A percentile compares a stretch with the other conserved stretches of the same genome.
These are phyloP conservation scores for Leucopsar rothschildi DNA, from an alignment of 2,113 vertebrate species.

Conservation along the genomic window DNA sequence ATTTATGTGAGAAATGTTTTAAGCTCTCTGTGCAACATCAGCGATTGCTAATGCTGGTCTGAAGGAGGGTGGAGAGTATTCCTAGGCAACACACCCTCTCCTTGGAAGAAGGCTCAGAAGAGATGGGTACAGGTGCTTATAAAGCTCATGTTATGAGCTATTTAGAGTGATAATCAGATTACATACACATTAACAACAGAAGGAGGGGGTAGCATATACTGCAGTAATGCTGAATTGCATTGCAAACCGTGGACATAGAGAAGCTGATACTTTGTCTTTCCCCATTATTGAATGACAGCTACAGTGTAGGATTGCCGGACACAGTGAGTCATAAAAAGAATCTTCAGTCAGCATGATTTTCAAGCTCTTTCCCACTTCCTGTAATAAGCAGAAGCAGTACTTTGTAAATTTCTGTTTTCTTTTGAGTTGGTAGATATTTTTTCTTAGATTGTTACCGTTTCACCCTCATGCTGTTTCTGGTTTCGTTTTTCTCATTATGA, in stretches of 20 bases:
- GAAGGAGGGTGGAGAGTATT: not conserved
- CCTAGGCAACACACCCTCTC: not conserved
- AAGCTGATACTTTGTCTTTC: not conserved
- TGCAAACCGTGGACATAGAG: fast-evolving
- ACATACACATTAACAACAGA: not conserved
- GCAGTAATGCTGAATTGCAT: not conserved
- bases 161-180: not conserved
- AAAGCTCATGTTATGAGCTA: not conserved
- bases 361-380: not conserved
- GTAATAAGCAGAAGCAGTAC: constrained; percentile 2
- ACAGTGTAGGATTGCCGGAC: not conserved
- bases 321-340: not conserved
- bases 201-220: not conserved
- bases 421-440: not conserved
- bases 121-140: not conserved
- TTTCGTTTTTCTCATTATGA: not conserved
- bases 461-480: not conserved
- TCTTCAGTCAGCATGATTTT: constrained; percentile 2
- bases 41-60: not conserved
- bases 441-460: not conserved
- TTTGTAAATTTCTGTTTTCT: not conserved
- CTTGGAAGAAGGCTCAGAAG: not conserved
- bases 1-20: not conserved
- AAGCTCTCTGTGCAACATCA: not conserved
- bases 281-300: not conserved